Evolutionary conservation across 2,113 vertebrate species (phyloP), one percentile per base, ranked within the genome.

Genomic region (Hyperopisus bebe): DNA sequence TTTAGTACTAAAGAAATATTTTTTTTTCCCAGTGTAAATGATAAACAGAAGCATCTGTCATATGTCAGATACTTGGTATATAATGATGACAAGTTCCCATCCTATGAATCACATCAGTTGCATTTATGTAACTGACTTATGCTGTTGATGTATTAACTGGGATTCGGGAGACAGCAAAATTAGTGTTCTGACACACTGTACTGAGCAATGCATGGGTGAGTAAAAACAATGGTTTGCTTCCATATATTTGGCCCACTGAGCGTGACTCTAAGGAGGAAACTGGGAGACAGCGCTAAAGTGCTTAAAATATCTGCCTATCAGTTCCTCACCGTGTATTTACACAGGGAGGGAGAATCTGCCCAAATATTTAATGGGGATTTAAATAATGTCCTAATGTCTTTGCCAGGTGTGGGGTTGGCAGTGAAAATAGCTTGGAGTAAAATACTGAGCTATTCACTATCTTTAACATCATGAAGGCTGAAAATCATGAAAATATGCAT

Each of bases 291-390:
- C 19, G 3, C 24, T 46, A 21, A 27, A 10, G 87, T 39, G 39
- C 42, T 70, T 62, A 42, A 46, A 39, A 53, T 50, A n/a, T 53
- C 89, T 86, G 42, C 15, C 53, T 53, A 44, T 62, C n/a, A 47
- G 27, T 31, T 19, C 89, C n/a, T 21, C n/a, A 46, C 55, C 10
- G 51, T 86, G 53, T 85, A 83, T 66, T 58, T 66, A 53, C 42
- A 86, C 39, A 46, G 53, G 62, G 27, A 86, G 17, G 19, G 21
- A 66, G 51, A 47, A 86, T 62, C 39, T 70, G 53, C 66, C 53
- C 44, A 86, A 89, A 89, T 86, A 89, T 89, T 86, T 89, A 66
- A 62, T 83, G 82, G 42, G 82, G 88, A 82, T 80, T 89, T 89
- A 89, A 82, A 19, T 85, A 39, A 86, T 70, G 42, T 89, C 47